Base-by-base conservation (phyloP, 2,888 invertebrate species). In the Myathropa florea region DNA sequence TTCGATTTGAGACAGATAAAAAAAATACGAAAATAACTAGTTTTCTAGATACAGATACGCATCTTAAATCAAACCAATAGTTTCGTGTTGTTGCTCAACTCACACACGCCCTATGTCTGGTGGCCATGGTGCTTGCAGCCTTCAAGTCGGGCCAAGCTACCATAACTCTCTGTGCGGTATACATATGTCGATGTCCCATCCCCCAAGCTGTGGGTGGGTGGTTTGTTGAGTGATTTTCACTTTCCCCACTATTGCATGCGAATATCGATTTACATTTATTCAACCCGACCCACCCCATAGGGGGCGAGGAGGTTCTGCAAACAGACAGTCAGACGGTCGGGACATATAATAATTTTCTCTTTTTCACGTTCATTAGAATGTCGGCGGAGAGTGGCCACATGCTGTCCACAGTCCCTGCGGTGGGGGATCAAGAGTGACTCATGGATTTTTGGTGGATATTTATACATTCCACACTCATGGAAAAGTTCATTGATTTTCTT, bases 51-150 rank as follows among this genome's bases (percentile, higher is more conserved):
- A 70, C 39, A 78, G 85, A 82, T 78, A 78, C 70, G 70, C 85
- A 86, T 82, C 85, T 82, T 68, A 78, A 78, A 73, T 77, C 78
- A 78, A 83, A 86, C 75, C 82, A 83, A 86, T 79, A 75, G 73
- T 71, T 46, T 18, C 6, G 18, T n/a, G 1, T 46, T 23, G 65
- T 68, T 78, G 59, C 33, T 70, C 65, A 61, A 53, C n/a, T 46
- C 39, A 67, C n/a, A 79, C 78, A 86, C 83, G 83, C 86, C 86
- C 83, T 83, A 79, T 83, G 83, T 79, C 75, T 86, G 78, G 83
- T 75, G 71, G 83, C 78, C 55, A 83, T 75, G 86, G 70, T 24
- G 24, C 73, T 85, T 26, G 72, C 59, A 80, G 81, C 81, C 46
- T 85, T 81, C 53, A 55, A 57, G n/a, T 36, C 18, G 18, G 46